phyloP scores from a whole-genome alignment of 1,140 invertebrate genomes.

The Drosophila guanche region DNA sequence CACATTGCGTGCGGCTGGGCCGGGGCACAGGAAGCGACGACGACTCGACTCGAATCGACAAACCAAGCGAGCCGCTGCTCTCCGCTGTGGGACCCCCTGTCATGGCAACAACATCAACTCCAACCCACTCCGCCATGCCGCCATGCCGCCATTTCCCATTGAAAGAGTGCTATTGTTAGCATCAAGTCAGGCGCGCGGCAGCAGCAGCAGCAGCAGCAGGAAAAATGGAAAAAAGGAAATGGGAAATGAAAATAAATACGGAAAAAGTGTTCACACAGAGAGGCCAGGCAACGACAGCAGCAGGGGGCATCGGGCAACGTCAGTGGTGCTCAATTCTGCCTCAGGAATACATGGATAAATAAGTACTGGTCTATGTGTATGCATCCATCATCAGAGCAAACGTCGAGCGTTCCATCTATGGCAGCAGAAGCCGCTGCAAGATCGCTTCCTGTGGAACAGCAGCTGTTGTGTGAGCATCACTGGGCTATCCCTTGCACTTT shows the following conservation, averaged over 20 bases:
- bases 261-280: slow-evolving; percentile 10
- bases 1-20: slow-evolving; percentile 31
- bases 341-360: slow-evolving; percentile 45
- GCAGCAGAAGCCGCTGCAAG: neutral
- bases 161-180: slow-evolving; percentile 75
- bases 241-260: slow-evolving; percentile 16
- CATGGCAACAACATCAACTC: neutral
- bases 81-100: slow-evolving; percentile 13
- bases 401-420: neutral
- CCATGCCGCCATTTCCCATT: slow-evolving; percentile 27
- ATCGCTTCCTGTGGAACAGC: too few relatives aligned
- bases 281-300: neutral
- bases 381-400: too few relatives aligned
- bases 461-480: neutral
- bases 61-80: slow-evolving; percentile 19
- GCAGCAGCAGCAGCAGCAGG: slow-evolving; percentile 21
- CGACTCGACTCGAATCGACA: slow-evolving; percentile 8
- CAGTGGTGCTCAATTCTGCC: neutral
- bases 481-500: slow-evolving; percentile 21
- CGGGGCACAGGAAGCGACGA: slow-evolving; percentile 34
- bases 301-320: too few relatives aligned
- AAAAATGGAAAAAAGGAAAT: slow-evolving; percentile 32
- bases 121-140: too few relatives aligned
- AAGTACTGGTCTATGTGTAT: too few relatives aligned
- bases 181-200: slow-evolving; percentile 71